Base-by-base conservation (phyloP, 2,797 vertebrate genomes). In the Heteromormyrus szaboi region DNA sequence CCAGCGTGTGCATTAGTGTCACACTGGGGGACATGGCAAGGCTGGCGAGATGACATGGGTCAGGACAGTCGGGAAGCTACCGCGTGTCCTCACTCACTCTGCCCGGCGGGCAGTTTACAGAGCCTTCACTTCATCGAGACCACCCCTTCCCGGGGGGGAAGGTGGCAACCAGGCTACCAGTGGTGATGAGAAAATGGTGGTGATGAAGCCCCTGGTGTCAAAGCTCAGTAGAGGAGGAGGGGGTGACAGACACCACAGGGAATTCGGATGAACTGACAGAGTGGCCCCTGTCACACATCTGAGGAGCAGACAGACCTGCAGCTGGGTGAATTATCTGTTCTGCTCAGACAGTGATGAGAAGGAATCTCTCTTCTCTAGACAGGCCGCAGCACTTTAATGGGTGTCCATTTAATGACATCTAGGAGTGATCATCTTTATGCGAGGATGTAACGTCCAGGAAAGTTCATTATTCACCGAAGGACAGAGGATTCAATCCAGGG, bases 161-260 rank as follows among this genome's bases (percentile, higher is more conserved):
- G 84, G 46, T 65, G 91, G 93, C 92, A 93, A 94, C 41, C 41
- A 4, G 91, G 93, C 92, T 93, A 94, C 88, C 90, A 29, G 41
- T 92, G 93, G 91, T 90, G 92, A 94, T 90, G 81, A 93, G 93
- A 95, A 96, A 96, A 96, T 95, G 96, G 96, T 95, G 95, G 37
- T 37, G 37, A 37, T 37, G 37, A 37, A 37, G 37, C 91, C 93
- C 91, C 93, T 94, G 96, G 96, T 96, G 94, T 93, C 95, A 95
- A 94, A 92, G 95, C 93, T 93, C 93, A 51, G 89, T 93, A 93
- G 93, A 95, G 92, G 91, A 87, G 91, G 95, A 51, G 91, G 95
- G 93, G 94, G 94, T 95, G 95, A 96, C 94, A 94, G 96, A 95
- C 93, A 95, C 94, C 92, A 46, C 46, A 48, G 93, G 94, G 95